Percentiles rank a stretch among this genome's conserved stretches.
phyloP scores from a whole-genome alignment of 1,140 invertebrate genomes.

The Nylanderia fulva region DNA sequence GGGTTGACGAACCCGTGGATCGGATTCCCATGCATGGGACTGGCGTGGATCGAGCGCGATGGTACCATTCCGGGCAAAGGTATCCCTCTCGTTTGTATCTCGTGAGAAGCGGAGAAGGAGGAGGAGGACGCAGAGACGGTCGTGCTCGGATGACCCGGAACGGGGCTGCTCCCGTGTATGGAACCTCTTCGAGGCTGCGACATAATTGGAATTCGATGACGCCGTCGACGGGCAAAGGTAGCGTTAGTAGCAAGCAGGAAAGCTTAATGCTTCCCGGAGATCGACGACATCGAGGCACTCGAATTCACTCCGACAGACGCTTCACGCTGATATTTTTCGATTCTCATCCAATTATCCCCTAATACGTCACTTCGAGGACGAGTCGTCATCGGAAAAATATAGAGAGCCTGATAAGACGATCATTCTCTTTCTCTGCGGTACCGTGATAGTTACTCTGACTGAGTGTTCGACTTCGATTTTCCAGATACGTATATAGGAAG shows the following conservation, averaged over 20 bases:
- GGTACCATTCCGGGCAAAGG: conserved; percentile 83
- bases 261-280: conserved; percentile 62
- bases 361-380: neutral
- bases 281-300: conserved; percentile 63
- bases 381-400: neutral
- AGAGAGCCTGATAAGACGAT: neutral
- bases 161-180: conserved; percentile 70
- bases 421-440: neutral
- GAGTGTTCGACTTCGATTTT: neutral
- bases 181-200: conserved; percentile 77
- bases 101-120: conserved; percentile 70
- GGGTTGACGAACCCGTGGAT: conserved; percentile 83
- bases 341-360: conserved; percentile 17
- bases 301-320: conserved; percentile 32
- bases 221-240: conserved; percentile 55
- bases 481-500: neutral
- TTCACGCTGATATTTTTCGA: conserved; percentile 44
- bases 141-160: conserved; percentile 70
- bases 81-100: conserved; percentile 81
- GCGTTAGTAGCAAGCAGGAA: neutral
- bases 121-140: conserved; percentile 59
- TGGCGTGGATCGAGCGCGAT: conserved; percentile 71
- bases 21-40: conserved; percentile 77
- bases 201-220: conserved; percentile 78
- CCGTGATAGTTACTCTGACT: neutral